These are phyloP conservation scores for Syndactyla subalaris DNA, from an alignment of 2,797 vertebrate species.

Conservation along the genomic window DNA sequence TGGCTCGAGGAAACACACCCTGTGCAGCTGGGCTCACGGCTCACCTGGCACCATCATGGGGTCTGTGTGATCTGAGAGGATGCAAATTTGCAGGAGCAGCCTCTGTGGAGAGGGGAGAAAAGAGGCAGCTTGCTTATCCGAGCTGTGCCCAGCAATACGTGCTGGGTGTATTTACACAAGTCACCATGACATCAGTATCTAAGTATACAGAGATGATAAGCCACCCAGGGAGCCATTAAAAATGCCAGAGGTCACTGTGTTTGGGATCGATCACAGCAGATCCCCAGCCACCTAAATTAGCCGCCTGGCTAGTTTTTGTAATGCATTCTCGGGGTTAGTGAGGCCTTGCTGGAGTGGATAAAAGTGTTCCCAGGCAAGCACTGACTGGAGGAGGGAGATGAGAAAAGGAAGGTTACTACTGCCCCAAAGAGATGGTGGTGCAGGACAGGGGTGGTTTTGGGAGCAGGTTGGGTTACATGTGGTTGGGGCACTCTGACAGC, in stretches of 20 bases:
- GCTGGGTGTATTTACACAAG: rapidly evolving
- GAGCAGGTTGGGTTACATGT: not conserved
- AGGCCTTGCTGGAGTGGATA: not conserved
- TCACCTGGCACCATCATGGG: not conserved
- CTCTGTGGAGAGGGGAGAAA: not conserved
- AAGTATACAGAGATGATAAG: slow-evolving; percentile 23
- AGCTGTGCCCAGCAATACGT: not conserved
- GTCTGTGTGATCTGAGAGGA: not conserved
- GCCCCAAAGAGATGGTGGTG: not conserved
- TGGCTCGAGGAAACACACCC: rapidly evolving
- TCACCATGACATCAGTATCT: not conserved
- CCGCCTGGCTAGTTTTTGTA: not conserved
- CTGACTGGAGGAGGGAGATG: rapidly evolving
- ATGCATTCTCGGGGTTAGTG: rapidly evolving
- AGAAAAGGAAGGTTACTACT: not conserved
- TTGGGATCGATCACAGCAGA: not conserved
- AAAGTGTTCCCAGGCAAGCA: not conserved
- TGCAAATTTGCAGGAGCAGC: not conserved
- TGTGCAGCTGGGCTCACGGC: rapidly evolving
- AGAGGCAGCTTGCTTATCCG: not conserved
- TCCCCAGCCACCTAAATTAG: not conserved
- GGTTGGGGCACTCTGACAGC: not conserved
- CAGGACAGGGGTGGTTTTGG: not conserved
- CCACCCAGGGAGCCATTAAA: not conserved
- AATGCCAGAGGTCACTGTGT: not conserved